Evolutionary conservation across 2,888 invertebrate genomes (phyloP).

Genomic region (Chrysolina oricalcia): DNA sequence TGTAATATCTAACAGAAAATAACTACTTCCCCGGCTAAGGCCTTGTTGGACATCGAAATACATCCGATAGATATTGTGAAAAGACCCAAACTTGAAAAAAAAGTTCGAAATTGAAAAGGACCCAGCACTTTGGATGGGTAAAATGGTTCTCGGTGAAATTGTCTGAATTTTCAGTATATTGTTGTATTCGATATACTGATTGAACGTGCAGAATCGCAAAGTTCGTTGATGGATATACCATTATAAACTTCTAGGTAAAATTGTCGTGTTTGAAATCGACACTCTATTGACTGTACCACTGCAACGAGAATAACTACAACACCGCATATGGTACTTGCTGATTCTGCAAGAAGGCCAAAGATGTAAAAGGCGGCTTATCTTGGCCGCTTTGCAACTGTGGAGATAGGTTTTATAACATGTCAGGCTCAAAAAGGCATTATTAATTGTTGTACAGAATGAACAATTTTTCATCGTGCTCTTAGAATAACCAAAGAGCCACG

Average conservation of each 20-base stretch:
- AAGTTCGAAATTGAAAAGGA: too few relatives aligned
- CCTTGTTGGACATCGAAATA: too few relatives aligned
- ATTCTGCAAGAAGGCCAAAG: slow-evolving; percentile 27
- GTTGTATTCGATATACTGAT: too few relatives aligned
- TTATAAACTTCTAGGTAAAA: neutral
- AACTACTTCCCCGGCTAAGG: too few relatives aligned
- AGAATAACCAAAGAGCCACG: neutral
- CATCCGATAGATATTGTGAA: too few relatives aligned
- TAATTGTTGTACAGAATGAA: slow-evolving; percentile 11
- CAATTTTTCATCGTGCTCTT: slow-evolving; percentile 18
- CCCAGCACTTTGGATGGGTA: too few relatives aligned
- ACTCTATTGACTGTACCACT: slow-evolving; percentile 24
- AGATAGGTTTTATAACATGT: slow-evolving; percentile 28
- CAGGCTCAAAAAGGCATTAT: slow-evolving; percentile 26
- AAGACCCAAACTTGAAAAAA: too few relatives aligned
- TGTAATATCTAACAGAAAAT: too few relatives aligned
- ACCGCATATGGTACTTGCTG: slow-evolving; percentile 28
- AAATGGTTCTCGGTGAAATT: too few relatives aligned
- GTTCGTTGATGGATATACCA: neutral
- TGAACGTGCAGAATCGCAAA: too few relatives aligned
- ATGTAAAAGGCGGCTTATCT: slow-evolving; percentile 31
- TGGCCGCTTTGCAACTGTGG: slow-evolving; percentile 20
- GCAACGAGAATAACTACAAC: slow-evolving; percentile 25
- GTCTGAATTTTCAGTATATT: too few relatives aligned
- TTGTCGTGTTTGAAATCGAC: neutral